Base-by-base conservation (phyloP, 2,888 invertebrate genomes). In the Lordiphosa fenestrarum region DNA sequence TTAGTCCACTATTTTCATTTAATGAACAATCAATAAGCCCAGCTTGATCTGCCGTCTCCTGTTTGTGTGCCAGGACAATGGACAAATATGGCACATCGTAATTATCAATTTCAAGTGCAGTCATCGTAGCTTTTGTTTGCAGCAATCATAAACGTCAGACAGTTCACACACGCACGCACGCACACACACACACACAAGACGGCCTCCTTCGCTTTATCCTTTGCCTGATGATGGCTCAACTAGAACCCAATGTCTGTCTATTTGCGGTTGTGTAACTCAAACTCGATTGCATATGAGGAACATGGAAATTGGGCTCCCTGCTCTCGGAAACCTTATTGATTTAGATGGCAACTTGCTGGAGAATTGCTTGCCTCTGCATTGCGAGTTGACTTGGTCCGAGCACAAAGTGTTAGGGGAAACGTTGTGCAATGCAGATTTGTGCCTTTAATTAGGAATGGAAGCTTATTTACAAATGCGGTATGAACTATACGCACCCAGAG, bases 41-140 rank as follows among this genome's bases (percentile, higher is more conserved):
- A 13, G 23, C 12, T 23, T 19, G 12, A 13, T 6, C 12, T 35
- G 0, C 2, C 15, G 9, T 40, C 6, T 19, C 15, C 4, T n/a
- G 37, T 49, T 39, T 55, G 37, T 62, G 47, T 42, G 46, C 37
- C 35, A 15, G 53, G 51, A 63, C 56, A 67, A 56, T 56, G 44
- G 60, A 52, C 82, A 73, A 76, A 76, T 84, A 81, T 81, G 81
- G 59, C 68, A 56, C 65, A 64, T 68, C 77, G 60, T 73, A 81
- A 84, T 77, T 77, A 77, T 77, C 82, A 81, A 77, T 77, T 84
- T 81, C 74, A 59, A 81, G 82, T 76, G 84, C 76, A 76, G 81
- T 48, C 76, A 78, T 75, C 66, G 69, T 64, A 64, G 63, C 83
- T 77, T 73, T 76, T 77, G 82, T 81, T 84, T 84, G 76, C 78